Evolutionary conservation across 2,888 invertebrate species (phyloP), one percentile per base, ranked within the genome.

Genomic region (Ernsta delagoae): DNA sequence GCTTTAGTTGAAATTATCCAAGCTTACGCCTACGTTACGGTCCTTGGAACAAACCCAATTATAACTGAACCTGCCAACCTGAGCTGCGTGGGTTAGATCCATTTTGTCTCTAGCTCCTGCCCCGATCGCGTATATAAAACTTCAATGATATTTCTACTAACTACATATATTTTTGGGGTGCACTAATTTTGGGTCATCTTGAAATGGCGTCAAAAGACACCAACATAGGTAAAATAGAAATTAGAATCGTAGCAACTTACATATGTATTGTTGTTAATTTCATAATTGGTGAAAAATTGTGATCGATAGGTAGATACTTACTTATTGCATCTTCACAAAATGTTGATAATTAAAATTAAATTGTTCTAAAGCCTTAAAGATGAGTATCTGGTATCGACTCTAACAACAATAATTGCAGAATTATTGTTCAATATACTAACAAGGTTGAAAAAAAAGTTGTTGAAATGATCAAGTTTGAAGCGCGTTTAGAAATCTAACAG

Each of bases 11-110:
- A 45, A 45, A n/a, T n/a, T 45, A 45, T 45, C 11, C n/a, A 5
- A 45, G n/a, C 45, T n/a, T 9, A 45, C 45, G 9, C 45, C 45
- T 5, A 45, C 45, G 45, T n/a, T 11, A n/a, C n/a, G n/a, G 45
- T 45, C n/a, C 45, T 45, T n/a, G 45, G 45, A 45, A 9, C n/a
- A 45, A 45, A 45, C 45, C 45, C 45, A 45, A 45, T 45, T 45
- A 45, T 45, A 45, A 45, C 45, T 5, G 1, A 8, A n/a, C 45
- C 45, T 9, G n/a, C 45, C 5, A 45, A 12, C 45, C 12, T n/a
- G 12, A n/a, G 45, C 5, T 48, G n/a, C 12, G 45, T 12, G 5
- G 45, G 12, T 12, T 5, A n/a, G 45, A 12, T 48, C 45, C 45
- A 48, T 48, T 48, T 48, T n/a, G n/a, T n/a, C n/a, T 48, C 45